Base-by-base conservation (phyloP, 2,888 invertebrate species). In the Caenorhabditis sp. region DNA sequence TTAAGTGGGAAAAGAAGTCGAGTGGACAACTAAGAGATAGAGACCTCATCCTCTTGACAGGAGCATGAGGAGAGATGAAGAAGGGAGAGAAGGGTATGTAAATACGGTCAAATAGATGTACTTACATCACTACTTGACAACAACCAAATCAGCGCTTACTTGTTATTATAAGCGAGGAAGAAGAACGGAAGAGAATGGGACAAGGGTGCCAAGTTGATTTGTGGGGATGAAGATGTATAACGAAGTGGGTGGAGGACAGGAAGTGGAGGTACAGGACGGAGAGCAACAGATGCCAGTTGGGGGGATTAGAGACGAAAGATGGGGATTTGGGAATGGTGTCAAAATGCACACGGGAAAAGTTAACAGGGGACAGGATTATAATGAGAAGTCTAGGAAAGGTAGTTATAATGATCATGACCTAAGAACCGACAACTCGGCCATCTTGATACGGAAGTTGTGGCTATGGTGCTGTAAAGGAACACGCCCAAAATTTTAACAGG, bases 81-180 rank as follows among this genome's bases (percentile, higher is more conserved):
- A 16, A 28, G 14, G 14, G 66, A 19, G 59, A 49, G 59, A 49
- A 49, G 72, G 51, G 51, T 77, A 70, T 77, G 77, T 77, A 77
- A 77, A 77, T 77, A 77, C 77, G 51, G 76, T 61, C 54, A 54
- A 54, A 51, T 47, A 28, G 64, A 69, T 68, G 76, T 76, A 76
- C 76, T 76, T 76, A 70, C 77, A 77, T 77, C 77, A 77, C 76
- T 76, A 24, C 54, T 54, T 76, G 69, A 76, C 68, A 76, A 54
- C 54, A 54, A 54, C 54, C 7, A 54, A 76, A 76, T 76, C 76
- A 76, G 51, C 70, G 70, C 44, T 54, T 77, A 77, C 77, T 77
- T 77, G 77, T 77, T 64, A 63, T 68, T 66, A 47, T 14, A 54
- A 38, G 51, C n/a, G 41, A 41, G 35, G 35, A 56, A 22, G 38